Evolutionary conservation across 1,140 invertebrate species (phyloP).

Genomic region (Mycetomoellerius zeteki): DNA sequence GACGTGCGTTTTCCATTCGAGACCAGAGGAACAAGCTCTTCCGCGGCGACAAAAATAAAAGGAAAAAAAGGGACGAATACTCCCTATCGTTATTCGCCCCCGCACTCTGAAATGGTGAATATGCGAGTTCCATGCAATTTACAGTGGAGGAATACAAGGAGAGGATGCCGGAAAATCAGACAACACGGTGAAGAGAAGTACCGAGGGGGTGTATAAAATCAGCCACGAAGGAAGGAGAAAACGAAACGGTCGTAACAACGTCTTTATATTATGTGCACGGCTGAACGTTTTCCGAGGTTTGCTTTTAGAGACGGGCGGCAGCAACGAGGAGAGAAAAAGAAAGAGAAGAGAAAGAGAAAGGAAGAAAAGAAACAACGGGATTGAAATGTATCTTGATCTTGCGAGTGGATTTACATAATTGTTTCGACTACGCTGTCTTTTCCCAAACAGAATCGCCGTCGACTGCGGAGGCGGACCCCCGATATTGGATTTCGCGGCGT

Average conservation of each 20-base stretch:
- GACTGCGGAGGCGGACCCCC: slow-evolving; percentile 69
- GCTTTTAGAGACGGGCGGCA: slow-evolving; percentile 33
- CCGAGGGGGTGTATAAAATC: background rate
- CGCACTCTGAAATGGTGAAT: background rate
- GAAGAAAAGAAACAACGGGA: slow-evolving; percentile 61
- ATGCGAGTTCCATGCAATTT: slow-evolving; percentile 34
- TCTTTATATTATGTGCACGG: slow-evolving; percentile 63
- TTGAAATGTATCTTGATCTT: slow-evolving; percentile 83
- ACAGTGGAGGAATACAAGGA: slow-evolving; percentile 45
- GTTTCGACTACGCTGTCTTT: slow-evolving; percentile 80
- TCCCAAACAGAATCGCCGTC: slow-evolving; percentile 62
- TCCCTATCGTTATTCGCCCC: slow-evolving; percentile 31
- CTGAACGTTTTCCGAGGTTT: slow-evolving; percentile 39
- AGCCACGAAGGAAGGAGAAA: background rate
- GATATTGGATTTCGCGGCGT: slow-evolving; percentile 79
- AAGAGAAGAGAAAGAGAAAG: background rate
- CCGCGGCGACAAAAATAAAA: slow-evolving; percentile 6
- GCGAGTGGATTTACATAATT: slow-evolving; percentile 83
- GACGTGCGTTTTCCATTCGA: slow-evolving; percentile 37
- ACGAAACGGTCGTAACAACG: slow-evolving; percentile 57
- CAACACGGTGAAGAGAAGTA: background rate
- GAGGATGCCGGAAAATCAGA: slow-evolving; percentile 43
- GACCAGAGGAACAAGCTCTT: background rate
- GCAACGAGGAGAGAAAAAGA: background rate
- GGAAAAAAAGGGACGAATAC: slow-evolving; percentile 2